Percentiles rank a stretch among this genome's conserved stretches.
Conservation (phyloP, 2,797 vertebrate genomes). For the Typhlichthys eigenmanni region DNA sequence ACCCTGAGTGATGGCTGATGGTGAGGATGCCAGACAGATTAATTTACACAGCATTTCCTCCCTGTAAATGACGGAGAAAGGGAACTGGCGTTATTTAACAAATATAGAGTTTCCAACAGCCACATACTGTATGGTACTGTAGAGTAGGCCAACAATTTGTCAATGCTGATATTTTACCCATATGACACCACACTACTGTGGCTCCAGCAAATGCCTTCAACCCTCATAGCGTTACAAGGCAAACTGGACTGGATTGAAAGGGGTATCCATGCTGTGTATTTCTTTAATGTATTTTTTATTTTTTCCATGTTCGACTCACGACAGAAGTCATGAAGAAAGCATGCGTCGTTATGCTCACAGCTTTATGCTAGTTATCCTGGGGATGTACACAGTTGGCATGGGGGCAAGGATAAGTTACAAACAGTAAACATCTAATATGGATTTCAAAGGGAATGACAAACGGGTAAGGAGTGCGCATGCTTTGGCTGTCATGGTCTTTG, state of each 20-base stretch:
- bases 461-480: neutral
- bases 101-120: neutral
- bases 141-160: slow-evolving; percentile 5
- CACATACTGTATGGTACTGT: no score
- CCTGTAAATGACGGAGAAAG: slow-evolving; percentile 50
- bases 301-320: slow-evolving; percentile 16
- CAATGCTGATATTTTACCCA: slow-evolving; percentile 48
- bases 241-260: slow-evolving; percentile 58
- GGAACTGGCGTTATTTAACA: slow-evolving; percentile 7
- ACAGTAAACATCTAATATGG: neutral
- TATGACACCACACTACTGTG: slow-evolving; percentile 30
- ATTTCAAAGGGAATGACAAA: neutral
- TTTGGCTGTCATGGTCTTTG: neutral
- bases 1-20: slow-evolving; percentile 54
- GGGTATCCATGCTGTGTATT: slow-evolving; percentile 41
- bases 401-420: slow-evolving; percentile 15
- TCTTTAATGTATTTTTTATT: neutral
- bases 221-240: slow-evolving; percentile 59
- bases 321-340: slow-evolving; percentile 18
- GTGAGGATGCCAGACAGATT: slow-evolving; percentile 54
- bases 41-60: slow-evolving; percentile 56
- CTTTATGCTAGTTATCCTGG: slow-evolving; percentile 21
- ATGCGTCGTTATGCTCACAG: slow-evolving; percentile 48
- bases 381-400: neutral
- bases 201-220: slow-evolving; percentile 60